Evolutionary conservation across 2,888 invertebrate species (phyloP).

Genomic region (Dendrolimus pini): DNA sequence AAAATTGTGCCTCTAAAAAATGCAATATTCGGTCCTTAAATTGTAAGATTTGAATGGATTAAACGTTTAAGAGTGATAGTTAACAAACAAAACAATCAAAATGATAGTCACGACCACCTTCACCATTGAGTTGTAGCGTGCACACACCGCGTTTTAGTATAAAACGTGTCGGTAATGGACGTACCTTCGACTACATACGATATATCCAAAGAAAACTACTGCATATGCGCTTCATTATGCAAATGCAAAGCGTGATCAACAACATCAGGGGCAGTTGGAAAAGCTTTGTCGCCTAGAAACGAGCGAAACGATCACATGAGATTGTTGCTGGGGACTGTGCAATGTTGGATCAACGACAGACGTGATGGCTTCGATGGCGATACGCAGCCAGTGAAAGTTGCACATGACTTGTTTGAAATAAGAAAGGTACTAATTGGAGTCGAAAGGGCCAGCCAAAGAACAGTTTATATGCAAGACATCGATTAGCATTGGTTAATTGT

Average conservation of each 20-base stretch:
- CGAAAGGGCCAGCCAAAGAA: not conserved
- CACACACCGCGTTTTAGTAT: constrained; percentile 48
- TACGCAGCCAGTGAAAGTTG: constrained; percentile 20
- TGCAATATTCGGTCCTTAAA: no score
- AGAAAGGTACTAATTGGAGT: constrained; percentile 1
- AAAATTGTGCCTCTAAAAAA: no score
- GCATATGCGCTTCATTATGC: constrained; percentile 78
- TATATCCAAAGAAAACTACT: constrained; percentile 78
- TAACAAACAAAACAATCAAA: constrained; percentile 13
- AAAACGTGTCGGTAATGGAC: constrained; percentile 71
- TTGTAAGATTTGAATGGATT: no score
- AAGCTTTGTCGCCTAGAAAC: constrained; percentile 76
- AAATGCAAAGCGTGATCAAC: constrained; percentile 78
- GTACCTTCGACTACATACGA: constrained; percentile 77
- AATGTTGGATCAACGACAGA: constrained; percentile 33
- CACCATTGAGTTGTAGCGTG: constrained; percentile 58
- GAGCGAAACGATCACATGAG: constrained; percentile 69
- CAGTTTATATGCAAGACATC: constrained; percentile 11
- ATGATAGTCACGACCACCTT: constrained; percentile 32
- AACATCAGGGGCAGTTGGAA: constrained; percentile 77
- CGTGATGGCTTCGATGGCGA: constrained; percentile 8
- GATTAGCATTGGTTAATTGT: constrained; percentile 53
- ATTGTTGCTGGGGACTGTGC: constrained; percentile 23
- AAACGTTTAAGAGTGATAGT: constrained; percentile 13
- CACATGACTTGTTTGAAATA: constrained; percentile 26